Base-by-base conservation (phyloP, 2,113 vertebrate species). In the Ciconia boyciana region DNA sequence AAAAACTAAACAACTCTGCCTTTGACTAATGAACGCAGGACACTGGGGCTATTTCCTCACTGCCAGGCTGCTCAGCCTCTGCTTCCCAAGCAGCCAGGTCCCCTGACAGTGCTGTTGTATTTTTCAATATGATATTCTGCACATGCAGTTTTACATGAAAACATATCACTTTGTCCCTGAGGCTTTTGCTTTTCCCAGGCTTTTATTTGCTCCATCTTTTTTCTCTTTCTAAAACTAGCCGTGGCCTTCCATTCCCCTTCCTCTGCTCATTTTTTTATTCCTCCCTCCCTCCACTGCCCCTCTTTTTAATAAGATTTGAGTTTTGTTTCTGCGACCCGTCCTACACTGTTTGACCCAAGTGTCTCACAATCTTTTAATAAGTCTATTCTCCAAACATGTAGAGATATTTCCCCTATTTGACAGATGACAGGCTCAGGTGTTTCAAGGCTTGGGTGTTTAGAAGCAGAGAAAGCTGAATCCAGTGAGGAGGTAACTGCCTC, bases 121-220 rank as follows among this genome's bases (percentile, higher is more conserved):
- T 94, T 95, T 91, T 94, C 81, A 80, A 95, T 91, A 87, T 65
- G 66, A 70, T 89, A 84, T 70, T 65, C 70, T 74, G 54, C 69
- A 80, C 78, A 72, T 74, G 62, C 29, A 62, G 26, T 85, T 95
- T 76, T 74, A 91, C 49, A 69, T 80, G 68, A 94, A 87, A 91
- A 74, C 3, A 6, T 72, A 72, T 68, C 52, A 34, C 41, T 81
- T 72, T 57, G 44, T 82, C 86, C 94, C 89, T 71, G 51, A 88
- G 82, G 66, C 85, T 88, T 95, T 85, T 64, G 46, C n/a, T 85
- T 82, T 94, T 87, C 62, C 43, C 54, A 95, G 13, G 4, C 39
- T 90, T 90, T 90, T 80, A 70, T 95, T 87, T 74, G 31, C 46
- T 74, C 3, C 0, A 31, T 70, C 29, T 55, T 93, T 85, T 82